Evolutionary conservation across 2,888 invertebrate genomes (phyloP).

Genomic region (Epirrhoe alternata): DNA sequence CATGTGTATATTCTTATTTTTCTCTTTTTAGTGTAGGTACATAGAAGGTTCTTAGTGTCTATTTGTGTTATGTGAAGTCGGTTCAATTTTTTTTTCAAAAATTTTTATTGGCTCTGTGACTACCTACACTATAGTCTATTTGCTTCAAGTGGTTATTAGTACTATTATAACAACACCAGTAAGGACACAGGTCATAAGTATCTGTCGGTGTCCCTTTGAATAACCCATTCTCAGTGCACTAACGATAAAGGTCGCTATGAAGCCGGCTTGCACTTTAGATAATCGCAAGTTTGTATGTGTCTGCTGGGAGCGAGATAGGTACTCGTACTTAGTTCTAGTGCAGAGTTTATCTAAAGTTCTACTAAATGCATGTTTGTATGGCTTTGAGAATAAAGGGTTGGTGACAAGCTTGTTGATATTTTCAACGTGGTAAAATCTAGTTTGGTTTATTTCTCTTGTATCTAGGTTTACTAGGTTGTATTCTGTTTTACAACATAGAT

Average conservation of each 20-base stretch:
- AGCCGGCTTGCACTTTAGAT: constrained; percentile 53
- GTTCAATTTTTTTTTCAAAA: no score
- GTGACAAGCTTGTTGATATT: neutral
- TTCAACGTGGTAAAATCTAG: neutral
- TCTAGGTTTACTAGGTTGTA: neutral
- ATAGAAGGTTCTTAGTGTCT: no score
- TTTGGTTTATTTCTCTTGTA: neutral
- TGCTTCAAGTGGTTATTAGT: neutral
- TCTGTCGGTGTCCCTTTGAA: constrained; percentile 16
- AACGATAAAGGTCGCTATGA: constrained; percentile 31
- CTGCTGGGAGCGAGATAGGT: constrained; percentile 42
- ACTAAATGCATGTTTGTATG: constrained; percentile 18
- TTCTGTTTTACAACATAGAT: no score
- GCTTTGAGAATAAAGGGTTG: neutral
- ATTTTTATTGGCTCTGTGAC: no score
- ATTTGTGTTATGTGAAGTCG: no score
- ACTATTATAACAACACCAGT: neutral
- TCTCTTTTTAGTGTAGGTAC: no score
- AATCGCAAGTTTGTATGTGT: constrained; percentile 49
- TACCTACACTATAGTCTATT: neutral
- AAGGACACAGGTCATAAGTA: constrained; percentile 1
- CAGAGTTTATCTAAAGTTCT: constrained; percentile 39
- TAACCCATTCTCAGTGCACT: constrained; percentile 32
- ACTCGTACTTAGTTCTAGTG: constrained; percentile 34
- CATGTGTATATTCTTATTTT: no score